A percentile compares a stretch with the other conserved stretches of the same genome.
phyloP scores from a whole-genome alignment of 2,797 vertebrate species.

The Microctenopoma steveboyesi region DNA sequence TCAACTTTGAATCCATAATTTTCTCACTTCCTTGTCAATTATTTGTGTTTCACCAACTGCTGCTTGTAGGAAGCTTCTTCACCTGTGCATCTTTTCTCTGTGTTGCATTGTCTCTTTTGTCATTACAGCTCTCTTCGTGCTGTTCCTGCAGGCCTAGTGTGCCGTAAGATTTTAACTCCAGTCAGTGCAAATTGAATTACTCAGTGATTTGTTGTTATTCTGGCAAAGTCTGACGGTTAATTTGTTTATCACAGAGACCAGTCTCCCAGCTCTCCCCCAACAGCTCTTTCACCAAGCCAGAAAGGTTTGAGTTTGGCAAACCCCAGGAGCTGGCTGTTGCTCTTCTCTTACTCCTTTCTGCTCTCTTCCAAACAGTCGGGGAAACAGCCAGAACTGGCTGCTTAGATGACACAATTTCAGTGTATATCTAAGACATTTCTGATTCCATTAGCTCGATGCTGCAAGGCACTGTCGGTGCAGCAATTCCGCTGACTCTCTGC shows the following conservation, averaged over 20 bases:
- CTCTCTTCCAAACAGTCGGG: conserved; percentile 29
- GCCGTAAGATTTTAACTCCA: conserved; percentile 48
- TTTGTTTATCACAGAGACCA: conserved; percentile 71
- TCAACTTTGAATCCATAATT: background rate
- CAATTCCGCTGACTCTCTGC: conserved; percentile 14
- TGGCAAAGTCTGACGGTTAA: conserved; percentile 63
- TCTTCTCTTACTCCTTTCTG: conserved; percentile 35
- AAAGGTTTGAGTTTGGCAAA: conserved; percentile 66
- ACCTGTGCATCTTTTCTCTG: background rate
- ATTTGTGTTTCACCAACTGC: background rate
- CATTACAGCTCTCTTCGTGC: conserved; percentile 20
- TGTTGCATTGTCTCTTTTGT: conserved; percentile 4
- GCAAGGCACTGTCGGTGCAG: conserved; percentile 12
- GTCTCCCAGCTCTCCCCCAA: conserved; percentile 36
- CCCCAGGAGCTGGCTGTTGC: conserved; percentile 44
- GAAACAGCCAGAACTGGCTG: conserved; percentile 40
- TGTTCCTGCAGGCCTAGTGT: conserved; percentile 24
- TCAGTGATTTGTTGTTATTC: conserved; percentile 65
- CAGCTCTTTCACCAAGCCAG: conserved; percentile 44
- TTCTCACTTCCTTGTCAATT: background rate
- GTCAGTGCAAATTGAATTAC: conserved; percentile 66
- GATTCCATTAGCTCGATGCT: conserved; percentile 24
- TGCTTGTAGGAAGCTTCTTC: background rate
- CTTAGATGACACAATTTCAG: conserved; percentile 50
- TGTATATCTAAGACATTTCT: conserved; percentile 22